These are phyloP conservation scores for Acheta domesticus DNA, from an alignment of 2,888 invertebrate genomes.

Conservation along the genomic window DNA sequence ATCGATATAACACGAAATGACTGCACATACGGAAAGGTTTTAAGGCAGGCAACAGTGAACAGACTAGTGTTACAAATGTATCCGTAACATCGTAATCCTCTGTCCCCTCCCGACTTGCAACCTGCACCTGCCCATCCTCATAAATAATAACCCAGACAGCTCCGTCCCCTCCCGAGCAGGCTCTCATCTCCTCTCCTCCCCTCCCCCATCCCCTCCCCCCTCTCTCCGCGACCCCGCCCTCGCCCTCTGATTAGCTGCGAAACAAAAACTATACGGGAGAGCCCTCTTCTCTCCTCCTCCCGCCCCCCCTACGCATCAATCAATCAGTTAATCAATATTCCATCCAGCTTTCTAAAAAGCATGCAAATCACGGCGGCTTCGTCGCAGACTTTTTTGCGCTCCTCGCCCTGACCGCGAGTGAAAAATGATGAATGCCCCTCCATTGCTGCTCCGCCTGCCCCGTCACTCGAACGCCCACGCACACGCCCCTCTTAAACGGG, in stretches of 20 bases:
- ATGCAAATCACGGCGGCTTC: background rate
- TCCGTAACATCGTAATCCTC: too few species aligned
- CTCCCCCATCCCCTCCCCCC: background rate
- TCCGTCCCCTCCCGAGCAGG: background rate
- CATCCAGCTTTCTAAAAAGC: slow-evolving; percentile 18
- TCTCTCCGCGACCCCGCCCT: background rate
- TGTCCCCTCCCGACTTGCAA: too few species aligned
- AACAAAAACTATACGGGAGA: too few species aligned
- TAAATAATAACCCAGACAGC: background rate
- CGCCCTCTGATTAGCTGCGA: background rate
- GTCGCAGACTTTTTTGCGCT: background rate
- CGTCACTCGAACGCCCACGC: too few species aligned
- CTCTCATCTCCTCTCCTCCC: background rate
- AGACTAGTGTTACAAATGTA: too few species aligned
- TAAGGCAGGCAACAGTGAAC: too few species aligned
- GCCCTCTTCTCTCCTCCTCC: background rate
- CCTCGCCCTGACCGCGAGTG: background rate
- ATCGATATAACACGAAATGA: too few species aligned
- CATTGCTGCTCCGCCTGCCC: background rate
- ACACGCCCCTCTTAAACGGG: too few species aligned
- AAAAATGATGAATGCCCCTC: background rate
- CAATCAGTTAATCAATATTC: background rate
- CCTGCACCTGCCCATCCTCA: too few species aligned
- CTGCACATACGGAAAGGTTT: too few species aligned
- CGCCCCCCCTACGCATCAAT: background rate